Evolutionary conservation across 2,113 vertebrate species (phyloP), one percentile per base, ranked within the genome.

Genomic region (Salminus brasiliensis): DNA sequence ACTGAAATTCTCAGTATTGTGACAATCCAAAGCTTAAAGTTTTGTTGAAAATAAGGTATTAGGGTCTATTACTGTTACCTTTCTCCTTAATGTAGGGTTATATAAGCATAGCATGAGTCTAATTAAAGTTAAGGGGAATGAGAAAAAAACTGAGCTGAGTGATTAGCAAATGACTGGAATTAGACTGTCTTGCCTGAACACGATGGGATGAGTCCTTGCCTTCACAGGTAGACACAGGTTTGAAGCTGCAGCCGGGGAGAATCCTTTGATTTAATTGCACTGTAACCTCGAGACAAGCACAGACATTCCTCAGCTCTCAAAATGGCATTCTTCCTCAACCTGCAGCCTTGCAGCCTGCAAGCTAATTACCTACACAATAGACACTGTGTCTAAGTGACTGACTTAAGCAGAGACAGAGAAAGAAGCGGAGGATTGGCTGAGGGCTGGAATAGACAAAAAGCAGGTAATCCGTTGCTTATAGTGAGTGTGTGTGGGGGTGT

Each of bases 261-360:
- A 87, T 87, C 83, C 86, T 86, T 88, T 90, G 78, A 85, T 91
- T 91, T 92, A 91, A 92, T 91, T 84, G 87, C 81, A 87, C 84
- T 88, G 67, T 86, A 79, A 84, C 69, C 43, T 72, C 80, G 53
- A 77, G 59, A 79, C 85, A 84, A 71, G 79, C 53, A 78, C 79
- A 80, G 76, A 68, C 85, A 88, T 86, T 45, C 80, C 21, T 69
- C 73, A 81, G 79, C 79, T 74, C 84, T 79, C 72, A 77, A 86
- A 85, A 83, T 86, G 87, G 79, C 83, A 83, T 85, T 85, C 86
- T 92, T 85, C 87, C 84, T 87, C 73, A n/a, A n/a, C n/a, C 76
- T 84, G 79, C 86, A 89, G 90, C 89, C 86, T 85, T 84, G 79
- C 86, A 89, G 90, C 89, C 86, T 85, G 83, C 78, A 87, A 78